Conservation (phyloP, 2,888 invertebrate species). For the Tetrapedia diversipes region DNA sequence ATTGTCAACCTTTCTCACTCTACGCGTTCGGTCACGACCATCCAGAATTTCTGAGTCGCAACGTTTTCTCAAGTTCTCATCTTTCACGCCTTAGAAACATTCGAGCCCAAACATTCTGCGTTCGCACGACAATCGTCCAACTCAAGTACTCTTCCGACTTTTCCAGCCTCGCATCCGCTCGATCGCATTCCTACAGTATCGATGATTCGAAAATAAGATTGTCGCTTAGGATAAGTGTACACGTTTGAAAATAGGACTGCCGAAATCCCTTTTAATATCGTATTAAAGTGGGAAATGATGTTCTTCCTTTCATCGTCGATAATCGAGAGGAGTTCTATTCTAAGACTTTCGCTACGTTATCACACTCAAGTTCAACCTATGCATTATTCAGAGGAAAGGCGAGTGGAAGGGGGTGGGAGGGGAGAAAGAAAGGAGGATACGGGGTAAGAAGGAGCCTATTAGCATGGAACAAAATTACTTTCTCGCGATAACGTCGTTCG, state of each 20-base stretch:
- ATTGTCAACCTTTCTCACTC: too few relatives aligned
- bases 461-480: conserved; percentile 79
- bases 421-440: conserved; percentile 44
- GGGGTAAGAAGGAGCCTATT: conserved; percentile 71
- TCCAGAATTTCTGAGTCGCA: too few relatives aligned
- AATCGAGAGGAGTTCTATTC: conserved; percentile 64
- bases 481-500: conserved; percentile 76
- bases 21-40: too few relatives aligned
- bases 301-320: conserved; percentile 68
- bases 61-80: too few relatives aligned
- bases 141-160: too few relatives aligned
- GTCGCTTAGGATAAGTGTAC: too few relatives aligned
- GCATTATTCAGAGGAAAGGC: conserved; percentile 74
- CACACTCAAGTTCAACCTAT: conserved; percentile 72
- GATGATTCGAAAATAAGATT: too few relatives aligned
- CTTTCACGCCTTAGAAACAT: too few relatives aligned
- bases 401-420: conserved; percentile 19
- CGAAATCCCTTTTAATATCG: conserved; percentile 75
- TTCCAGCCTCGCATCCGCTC: too few relatives aligned
- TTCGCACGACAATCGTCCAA: too few relatives aligned
- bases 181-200: too few relatives aligned
- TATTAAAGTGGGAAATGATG: conserved; percentile 78
- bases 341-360: conserved; percentile 70
- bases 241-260: conserved; percentile 68
- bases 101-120: too few relatives aligned